Evolutionary conservation across 2,113 vertebrate species (phyloP).

Genomic region (Emydocephalus ijimae): DNA sequence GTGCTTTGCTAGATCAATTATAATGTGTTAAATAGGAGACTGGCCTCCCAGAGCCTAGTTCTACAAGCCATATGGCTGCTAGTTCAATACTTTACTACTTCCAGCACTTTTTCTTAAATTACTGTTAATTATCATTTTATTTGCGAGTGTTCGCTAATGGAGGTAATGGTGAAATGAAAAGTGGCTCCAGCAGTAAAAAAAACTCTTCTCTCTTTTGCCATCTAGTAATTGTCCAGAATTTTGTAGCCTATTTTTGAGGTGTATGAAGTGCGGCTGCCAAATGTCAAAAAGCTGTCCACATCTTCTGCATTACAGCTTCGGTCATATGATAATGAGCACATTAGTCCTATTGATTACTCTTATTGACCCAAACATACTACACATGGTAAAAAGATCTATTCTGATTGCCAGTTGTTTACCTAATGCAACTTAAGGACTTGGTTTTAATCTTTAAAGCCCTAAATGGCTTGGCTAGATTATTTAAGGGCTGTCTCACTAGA

Average conservation of each 20-base stretch:
- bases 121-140: not conserved
- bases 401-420: not conserved
- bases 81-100: not conserved
- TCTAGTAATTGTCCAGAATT: not conserved
- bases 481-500: not conserved
- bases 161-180: not conserved
- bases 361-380: not conserved
- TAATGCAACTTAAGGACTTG: not conserved
- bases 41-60: not conserved
- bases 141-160: not conserved
- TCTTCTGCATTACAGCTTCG: not conserved
- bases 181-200: not conserved
- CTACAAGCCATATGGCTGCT: not conserved
- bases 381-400: not conserved
- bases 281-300: not conserved
- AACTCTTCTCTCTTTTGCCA: not conserved
- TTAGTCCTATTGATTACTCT: not conserved
- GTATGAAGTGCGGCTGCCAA: rapidly evolving
- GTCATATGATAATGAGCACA: not conserved
- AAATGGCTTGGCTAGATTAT: not conserved
- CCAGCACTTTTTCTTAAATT: not conserved
- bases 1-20: not conserved
- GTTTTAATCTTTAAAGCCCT: not conserved
- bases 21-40: not conserved
- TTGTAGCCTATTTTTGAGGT: not conserved